phyloP scores from a whole-genome alignment of 2,797 vertebrate genomes.

The Lepidocolaptes lacrymiger region DNA sequence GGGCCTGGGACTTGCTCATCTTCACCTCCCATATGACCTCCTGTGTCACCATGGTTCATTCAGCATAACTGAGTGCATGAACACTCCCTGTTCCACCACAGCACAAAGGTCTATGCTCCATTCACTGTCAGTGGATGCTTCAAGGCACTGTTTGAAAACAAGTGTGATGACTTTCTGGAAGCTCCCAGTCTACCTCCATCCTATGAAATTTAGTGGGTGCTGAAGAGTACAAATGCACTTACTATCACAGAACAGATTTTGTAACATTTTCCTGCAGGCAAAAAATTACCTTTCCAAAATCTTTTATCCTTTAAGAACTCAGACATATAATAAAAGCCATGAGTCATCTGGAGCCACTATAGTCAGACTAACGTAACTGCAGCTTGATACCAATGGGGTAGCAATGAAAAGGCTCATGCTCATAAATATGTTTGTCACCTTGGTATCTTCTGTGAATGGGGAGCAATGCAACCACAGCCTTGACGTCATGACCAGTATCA shows the following conservation, averaged over 20 bases:
- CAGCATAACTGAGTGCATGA: neutral
- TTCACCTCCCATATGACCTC: neutral
- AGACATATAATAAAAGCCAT: neutral
- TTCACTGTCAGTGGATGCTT: neutral
- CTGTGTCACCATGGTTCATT: neutral
- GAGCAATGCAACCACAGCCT: neutral
- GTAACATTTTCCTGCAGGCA: neutral
- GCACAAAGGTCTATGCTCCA: neutral
- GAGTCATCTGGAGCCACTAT: neutral
- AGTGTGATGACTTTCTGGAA: neutral
- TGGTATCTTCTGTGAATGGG: neutral
- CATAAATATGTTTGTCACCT: conserved; percentile 12
- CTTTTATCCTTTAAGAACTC: neutral
- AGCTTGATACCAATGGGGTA: neutral
- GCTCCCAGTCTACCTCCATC: neutral
- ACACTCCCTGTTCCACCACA: neutral
- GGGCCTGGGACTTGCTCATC: neutral
- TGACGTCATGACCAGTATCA: neutral
- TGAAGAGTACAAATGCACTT: neutral
- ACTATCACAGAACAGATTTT: neutral
- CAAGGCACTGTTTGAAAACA: neutral
- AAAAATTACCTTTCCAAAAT: neutral
- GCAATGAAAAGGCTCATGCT: neutral
- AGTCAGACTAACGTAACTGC: neutral
- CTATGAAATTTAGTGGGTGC: neutral